Evolutionary conservation across 1,140 invertebrate species (phyloP).

Genomic region (Ooceraea biroi): DNA sequence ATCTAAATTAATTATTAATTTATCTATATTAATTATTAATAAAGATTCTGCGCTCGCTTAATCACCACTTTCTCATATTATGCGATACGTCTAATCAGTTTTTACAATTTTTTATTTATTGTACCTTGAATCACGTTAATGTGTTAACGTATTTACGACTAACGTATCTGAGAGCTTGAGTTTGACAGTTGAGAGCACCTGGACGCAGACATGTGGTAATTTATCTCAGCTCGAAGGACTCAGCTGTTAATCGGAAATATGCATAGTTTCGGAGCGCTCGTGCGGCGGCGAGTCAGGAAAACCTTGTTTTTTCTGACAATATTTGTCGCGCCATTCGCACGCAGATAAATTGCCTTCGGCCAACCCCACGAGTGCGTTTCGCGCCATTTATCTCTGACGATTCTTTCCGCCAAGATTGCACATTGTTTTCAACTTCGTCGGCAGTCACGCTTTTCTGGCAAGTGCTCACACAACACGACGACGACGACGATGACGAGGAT

Average conservation of each 20-base stretch:
- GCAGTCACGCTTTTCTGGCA: not conserved
- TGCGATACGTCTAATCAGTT: too few relatives aligned
- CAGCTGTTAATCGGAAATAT: not conserved
- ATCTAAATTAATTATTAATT: too few relatives aligned
- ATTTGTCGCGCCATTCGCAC: not conserved
- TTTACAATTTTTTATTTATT: too few relatives aligned
- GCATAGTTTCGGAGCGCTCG: not conserved
- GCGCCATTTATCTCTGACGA: not conserved
- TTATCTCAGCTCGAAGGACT: not conserved
- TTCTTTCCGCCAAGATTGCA: not conserved
- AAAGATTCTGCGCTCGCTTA: too few relatives aligned
- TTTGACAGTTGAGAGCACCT: too few relatives aligned
- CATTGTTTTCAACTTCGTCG: not conserved
- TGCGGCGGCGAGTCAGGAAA: not conserved
- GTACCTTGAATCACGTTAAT: too few relatives aligned
- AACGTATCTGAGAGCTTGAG: too few relatives aligned
- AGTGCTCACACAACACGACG: not conserved
- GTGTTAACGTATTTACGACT: too few relatives aligned
- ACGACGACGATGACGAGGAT: too few relatives aligned
- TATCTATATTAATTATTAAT: too few relatives aligned
- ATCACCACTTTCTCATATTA: too few relatives aligned
- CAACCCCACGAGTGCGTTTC: not conserved
- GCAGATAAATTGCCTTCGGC: not conserved
- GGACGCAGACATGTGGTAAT: not conserved
- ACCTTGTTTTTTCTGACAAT: constrained; percentile 14